Conservation (phyloP, 2,113 vertebrate species). For the Pteruthius melanotis region DNA sequence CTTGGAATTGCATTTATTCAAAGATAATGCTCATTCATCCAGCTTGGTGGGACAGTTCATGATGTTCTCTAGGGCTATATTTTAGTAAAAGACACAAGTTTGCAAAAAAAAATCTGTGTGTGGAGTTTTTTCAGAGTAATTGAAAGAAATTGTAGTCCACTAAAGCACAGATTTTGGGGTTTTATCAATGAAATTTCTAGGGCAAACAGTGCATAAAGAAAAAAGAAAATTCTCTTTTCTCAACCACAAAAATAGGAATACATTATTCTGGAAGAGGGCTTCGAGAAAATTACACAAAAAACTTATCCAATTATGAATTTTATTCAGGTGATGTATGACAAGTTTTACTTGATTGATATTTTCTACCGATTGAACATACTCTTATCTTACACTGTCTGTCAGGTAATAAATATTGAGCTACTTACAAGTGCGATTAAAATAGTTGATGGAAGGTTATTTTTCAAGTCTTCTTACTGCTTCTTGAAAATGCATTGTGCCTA, state of each 20-base stretch:
- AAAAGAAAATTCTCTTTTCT: conserved; percentile 23
- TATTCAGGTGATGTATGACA: conserved; percentile 38
- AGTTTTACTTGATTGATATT: conserved; percentile 60
- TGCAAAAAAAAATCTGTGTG: neutral
- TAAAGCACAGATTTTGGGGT: neutral
- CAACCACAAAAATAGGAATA: neutral
- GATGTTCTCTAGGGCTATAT: neutral
- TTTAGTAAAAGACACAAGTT: neutral
- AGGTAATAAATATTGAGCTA: conserved; percentile 67
- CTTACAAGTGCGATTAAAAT: conserved; percentile 54
- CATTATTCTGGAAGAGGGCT: conserved; percentile 2
- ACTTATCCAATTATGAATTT: conserved; percentile 27
- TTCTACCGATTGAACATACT: conserved; percentile 37
- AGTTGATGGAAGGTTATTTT: conserved; percentile 55
- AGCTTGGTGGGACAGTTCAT: neutral
- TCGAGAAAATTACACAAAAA: conserved; percentile 23
- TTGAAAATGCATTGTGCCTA: conserved; percentile 22
- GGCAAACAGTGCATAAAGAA: neutral
- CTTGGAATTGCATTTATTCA: neutral
- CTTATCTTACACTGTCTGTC: conserved; percentile 47
- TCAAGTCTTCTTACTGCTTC: conserved; percentile 25
- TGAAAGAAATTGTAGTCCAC: neutral
- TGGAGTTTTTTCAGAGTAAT: neutral
- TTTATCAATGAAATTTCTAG: neutral
- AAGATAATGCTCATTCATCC: neutral